A percentile compares a stretch with the other conserved stretches of the same genome.
Conservation (phyloP, 2,113 vertebrate genomes). For the Pterocles burchelli region DNA sequence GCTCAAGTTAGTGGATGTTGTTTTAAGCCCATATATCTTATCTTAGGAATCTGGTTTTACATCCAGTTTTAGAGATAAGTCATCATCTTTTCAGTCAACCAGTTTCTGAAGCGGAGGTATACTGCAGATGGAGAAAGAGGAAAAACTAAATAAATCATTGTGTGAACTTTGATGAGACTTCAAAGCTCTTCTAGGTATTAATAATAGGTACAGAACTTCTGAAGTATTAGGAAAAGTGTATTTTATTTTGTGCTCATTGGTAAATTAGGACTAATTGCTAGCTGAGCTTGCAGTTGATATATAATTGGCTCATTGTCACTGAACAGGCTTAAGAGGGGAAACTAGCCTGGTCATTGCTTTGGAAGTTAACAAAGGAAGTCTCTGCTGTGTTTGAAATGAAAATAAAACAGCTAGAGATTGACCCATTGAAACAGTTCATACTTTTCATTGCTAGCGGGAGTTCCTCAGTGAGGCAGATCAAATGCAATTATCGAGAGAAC, state of each 20-base stretch:
- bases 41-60: background rate
- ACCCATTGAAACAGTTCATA: conserved; percentile 21
- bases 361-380: conserved; percentile 1
- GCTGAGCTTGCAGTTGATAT: background rate
- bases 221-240: background rate
- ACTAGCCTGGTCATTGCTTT: background rate
- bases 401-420: conserved; percentile 44
- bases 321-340: background rate
- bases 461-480: conserved; percentile 24
- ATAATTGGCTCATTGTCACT: background rate
- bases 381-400: conserved; percentile 14
- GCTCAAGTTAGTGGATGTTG: background rate
- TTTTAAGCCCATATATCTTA: background rate
- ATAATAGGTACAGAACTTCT: background rate
- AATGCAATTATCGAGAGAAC: conserved; percentile 41
- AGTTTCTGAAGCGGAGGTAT: background rate
- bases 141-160: background rate
- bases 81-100: background rate
- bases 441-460: conserved; percentile 35
- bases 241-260: background rate
- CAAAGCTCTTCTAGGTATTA: background rate
- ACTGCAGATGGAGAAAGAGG: background rate
- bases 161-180: background rate
- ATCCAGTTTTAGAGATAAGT: background rate
- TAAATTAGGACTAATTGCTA: background rate